These are phyloP conservation scores for Caenorhabditis sp. DNA, from an alignment of 2,888 invertebrate species.

Conservation along the genomic window DNA sequence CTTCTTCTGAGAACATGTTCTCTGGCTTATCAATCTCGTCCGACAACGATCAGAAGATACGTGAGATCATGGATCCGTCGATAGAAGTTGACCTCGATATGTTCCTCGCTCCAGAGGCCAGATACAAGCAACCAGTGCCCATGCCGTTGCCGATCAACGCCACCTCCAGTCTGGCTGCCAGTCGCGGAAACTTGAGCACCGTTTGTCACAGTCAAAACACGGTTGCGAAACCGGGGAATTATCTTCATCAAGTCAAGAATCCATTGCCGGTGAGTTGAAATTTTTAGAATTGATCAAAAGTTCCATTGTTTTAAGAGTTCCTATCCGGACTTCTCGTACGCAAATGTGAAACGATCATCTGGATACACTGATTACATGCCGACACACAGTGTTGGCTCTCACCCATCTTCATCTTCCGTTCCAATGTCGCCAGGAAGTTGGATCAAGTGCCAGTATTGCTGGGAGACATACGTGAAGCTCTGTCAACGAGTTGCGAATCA, in stretches of 20 bases:
- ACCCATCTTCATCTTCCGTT: constrained; percentile 12
- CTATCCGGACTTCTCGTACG: constrained; percentile 29
- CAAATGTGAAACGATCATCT: constrained; percentile 29
- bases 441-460: constrained; percentile 42
- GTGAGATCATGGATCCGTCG: constrained; percentile 52
- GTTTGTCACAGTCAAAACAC: constrained; percentile 17
- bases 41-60: constrained; percentile 24
- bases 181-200: constrained; percentile 34
- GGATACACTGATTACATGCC: constrained; percentile 50
- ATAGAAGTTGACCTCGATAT: constrained; percentile 48
- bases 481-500: constrained; percentile 33
- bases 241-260: constrained; percentile 6
- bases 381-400: not conserved
- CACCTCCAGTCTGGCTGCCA: constrained; percentile 7
- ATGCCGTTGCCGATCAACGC: constrained; percentile 16
- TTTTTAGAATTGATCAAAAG: not conserved
- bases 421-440: constrained; percentile 19
- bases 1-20: constrained; percentile 61
- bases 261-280: constrained; percentile 20
- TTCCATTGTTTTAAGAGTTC: constrained; percentile 11
- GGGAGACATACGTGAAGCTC: constrained; percentile 56
- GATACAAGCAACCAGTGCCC: constrained; percentile 40
- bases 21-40: constrained; percentile 33
- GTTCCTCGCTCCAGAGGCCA: constrained; percentile 35
- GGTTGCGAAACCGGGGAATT: constrained; percentile 3